Percentiles rank a stretch among this genome's conserved stretches.
Conservation (phyloP, 2,113 vertebrate species). For the Cyphomyrus discorhynchus region DNA sequence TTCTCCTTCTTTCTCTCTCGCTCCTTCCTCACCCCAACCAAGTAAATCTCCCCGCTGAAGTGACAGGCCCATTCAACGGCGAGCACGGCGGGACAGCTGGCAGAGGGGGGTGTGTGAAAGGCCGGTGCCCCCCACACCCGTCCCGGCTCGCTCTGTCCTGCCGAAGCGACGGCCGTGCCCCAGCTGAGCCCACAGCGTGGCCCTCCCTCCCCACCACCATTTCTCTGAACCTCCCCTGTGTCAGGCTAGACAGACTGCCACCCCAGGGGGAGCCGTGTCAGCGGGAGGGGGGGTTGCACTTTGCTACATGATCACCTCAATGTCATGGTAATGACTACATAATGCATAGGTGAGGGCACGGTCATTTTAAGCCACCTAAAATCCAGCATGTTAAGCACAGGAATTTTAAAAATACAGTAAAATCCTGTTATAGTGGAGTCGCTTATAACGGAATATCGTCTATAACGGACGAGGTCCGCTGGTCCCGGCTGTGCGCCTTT, state of each 20-base stretch:
- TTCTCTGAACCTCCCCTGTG: neutral
- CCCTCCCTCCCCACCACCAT: conserved; percentile 20
- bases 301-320: neutral
- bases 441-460: no score
- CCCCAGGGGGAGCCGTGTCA: neutral
- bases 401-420: neutral
- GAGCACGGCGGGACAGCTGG: conserved; percentile 92
- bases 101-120: conserved; percentile 81
- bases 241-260: neutral
- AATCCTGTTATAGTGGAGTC: no score
- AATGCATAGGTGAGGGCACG: neutral
- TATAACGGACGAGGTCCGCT: no score
- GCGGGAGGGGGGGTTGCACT: neutral
- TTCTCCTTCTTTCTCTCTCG: neutral
- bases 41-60: conserved; percentile 88
- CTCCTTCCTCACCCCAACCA: conserved; percentile 61
- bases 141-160: conserved; percentile 26
- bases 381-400: neutral
- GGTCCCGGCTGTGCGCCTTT: no score
- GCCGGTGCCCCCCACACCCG: conserved; percentile 21
- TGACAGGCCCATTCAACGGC: conserved; percentile 94
- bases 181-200: neutral
- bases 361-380: neutral
- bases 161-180: no score
- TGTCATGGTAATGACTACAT: neutral